A percentile compares a stretch with the other conserved stretches of the same genome.
phyloP scores from a whole-genome alignment of 2,888 invertebrate genomes.

The Ophioninae sp. region DNA sequence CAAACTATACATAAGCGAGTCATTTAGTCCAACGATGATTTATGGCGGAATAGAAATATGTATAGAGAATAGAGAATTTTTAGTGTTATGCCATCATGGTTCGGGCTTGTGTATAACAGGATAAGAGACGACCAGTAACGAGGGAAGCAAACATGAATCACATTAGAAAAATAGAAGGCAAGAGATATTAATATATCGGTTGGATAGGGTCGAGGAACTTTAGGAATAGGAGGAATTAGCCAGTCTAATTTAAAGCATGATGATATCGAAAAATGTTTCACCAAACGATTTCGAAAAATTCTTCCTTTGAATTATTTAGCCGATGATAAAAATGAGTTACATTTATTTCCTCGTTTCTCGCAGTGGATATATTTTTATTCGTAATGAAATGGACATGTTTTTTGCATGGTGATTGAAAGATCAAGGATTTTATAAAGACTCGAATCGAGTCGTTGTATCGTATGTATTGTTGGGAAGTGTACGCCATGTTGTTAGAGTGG shows the following conservation, averaged over 20 bases:
- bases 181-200: neutral
- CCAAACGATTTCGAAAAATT: constrained; percentile 30
- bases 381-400: too few species aligned
- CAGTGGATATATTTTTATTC: too few species aligned
- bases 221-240: neutral
- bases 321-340: neutral
- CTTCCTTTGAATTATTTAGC: neutral
- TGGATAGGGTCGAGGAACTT: neutral
- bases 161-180: neutral
- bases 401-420: neutral
- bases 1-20: neutral
- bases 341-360: neutral
- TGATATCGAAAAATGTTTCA: constrained; percentile 7
- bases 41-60: neutral
- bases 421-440: neutral
- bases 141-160: neutral
- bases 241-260: neutral
- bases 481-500: constrained; percentile 74
- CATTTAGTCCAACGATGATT: neutral
- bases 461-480: constrained; percentile 35
- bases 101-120: neutral
- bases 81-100: neutral
- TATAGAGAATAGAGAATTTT: neutral
- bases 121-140: constrained; percentile 11
- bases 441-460: constrained; percentile 7